Base-by-base conservation (phyloP, 1,140 invertebrate genomes). In the Brachionus plicatilis region DNA sequence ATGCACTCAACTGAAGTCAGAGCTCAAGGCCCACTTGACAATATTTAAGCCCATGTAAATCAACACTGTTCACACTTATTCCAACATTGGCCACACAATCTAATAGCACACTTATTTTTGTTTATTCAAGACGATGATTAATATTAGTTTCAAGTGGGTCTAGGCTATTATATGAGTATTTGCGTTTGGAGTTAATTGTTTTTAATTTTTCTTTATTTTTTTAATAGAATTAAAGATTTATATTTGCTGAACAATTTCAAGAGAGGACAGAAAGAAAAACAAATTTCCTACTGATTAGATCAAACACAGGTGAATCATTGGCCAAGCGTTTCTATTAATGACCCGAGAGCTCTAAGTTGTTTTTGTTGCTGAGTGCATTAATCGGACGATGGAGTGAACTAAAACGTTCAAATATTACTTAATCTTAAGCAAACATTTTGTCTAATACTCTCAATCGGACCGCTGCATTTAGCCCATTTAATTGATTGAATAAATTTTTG, bases 281-380 rank as follows among this genome's bases (percentile, higher is more conserved):
- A 72, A 72, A 72, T 72, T 72, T 20, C 68, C 68, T 72, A 72
- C 68, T 72, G 68, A 72, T 41, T 72, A 72, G 68, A 72, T 72
- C 68, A 72, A 72, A 72, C 37, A 72, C 68, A 72, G 68, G 68
- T 72, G 68, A 72, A 45, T 41, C 68, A 72, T 72, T 43, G 68
- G 37, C 37, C 43, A 72, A 68, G 33, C 29, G 14, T 33, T 56
- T 60, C n/a, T 60, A 8, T 60, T 60, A 60, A 60, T 60, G 53
- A 60, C 53, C 53, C 53, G 53, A 60, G 53, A 20, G 53, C 53
- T 20, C 20, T 60, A 24, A 60, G 53, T 60, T 60, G 53, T 60
- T 68, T 68, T 68, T 14, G n/a, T 68, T 68, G 33, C 33, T 68
- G 33, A 68, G 66, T 68, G 66, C 66, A 41, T 43, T 72, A 41